Base-by-base conservation (phyloP, 2,113 vertebrate genomes). In the Hydrochoerus hydrochaeris region DNA sequence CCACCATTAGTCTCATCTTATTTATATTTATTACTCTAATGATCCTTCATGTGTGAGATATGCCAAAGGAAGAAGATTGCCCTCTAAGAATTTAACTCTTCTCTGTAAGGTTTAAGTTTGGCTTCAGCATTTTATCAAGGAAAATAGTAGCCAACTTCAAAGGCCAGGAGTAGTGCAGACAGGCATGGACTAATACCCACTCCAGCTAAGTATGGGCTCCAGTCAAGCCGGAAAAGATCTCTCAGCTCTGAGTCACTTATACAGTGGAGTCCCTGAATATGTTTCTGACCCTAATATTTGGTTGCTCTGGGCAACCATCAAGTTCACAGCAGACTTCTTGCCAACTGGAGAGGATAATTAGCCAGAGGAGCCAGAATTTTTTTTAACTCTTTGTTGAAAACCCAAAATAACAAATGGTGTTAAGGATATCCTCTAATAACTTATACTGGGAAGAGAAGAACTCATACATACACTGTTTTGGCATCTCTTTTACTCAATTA, bases 271-370 rank as follows among this genome's bases (percentile, higher is more conserved):
- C 97, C 95, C 96, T 96, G 78, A 97, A 95, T 67, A 17, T 96
- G 97, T 94, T 97, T 94, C 94, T 88, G 95, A 94, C 96, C 90
- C 97, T 97, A 97, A 97, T 98, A 97, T 98, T 98, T 97, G 97
- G 98, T 98, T 98, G 97, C 98, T 92, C 93, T 63, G 52, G 97
- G 97, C 95, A 98, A 98, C 98, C 98, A 98, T 97, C 97, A 97
- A 95, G 92, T 98, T 95, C 95, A 80, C 95, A 92, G 90, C 97
- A 95, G 97, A 49, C 65, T 96, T 95, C 57, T 94, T 95, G 98
- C 97, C 98, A 98, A 95, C 95, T 98, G 98, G 97, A 95, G 95
- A 95, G 46, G 82, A 94, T 96, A 95, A 95, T 87, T 92, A 83
- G 92, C 82, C 35, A 85, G 75, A 32, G 62, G 88, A 95, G 81